Conservation (phyloP, 2,797 vertebrate species). For the Oophaga sylvatica region DNA sequence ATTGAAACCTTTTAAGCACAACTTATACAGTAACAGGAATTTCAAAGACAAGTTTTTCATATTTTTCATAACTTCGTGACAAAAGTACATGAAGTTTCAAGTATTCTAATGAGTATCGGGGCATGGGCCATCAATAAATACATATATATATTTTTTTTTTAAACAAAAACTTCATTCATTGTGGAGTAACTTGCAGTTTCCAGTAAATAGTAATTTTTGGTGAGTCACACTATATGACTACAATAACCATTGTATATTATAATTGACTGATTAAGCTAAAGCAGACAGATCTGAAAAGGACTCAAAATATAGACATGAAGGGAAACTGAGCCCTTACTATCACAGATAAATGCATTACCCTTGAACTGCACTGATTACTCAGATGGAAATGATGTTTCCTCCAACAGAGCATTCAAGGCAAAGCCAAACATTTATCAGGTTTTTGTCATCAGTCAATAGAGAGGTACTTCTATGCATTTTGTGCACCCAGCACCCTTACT, state of each 20-base stretch:
- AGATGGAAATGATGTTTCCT: neutral
- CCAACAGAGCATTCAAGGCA: neutral
- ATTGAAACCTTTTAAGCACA: neutral
- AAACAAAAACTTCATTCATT: neutral
- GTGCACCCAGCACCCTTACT: too few relatives aligned
- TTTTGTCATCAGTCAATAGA: neutral
- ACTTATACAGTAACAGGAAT: neutral
- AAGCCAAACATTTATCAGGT: neutral
- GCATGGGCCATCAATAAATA: neutral
- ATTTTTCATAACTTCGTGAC: neutral
- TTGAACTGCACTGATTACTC: neutral
- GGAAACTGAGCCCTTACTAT: neutral
- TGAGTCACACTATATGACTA: neutral
- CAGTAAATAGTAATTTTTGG: neutral
- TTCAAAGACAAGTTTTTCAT: neutral
- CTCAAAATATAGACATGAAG: neutral
- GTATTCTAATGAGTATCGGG: neutral
- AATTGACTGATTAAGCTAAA: slow-evolving; percentile 6
- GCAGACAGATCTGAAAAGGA: neutral
- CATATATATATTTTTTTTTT: neutral
- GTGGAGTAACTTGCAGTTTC: neutral
- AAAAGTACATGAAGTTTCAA: neutral
- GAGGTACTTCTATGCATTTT: too few relatives aligned
- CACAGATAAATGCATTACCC: slow-evolving; percentile 9
- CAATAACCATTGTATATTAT: neutral